Evolutionary conservation across 2,888 invertebrate species (phyloP).

Genomic region (Chrysolina oricalcia): DNA sequence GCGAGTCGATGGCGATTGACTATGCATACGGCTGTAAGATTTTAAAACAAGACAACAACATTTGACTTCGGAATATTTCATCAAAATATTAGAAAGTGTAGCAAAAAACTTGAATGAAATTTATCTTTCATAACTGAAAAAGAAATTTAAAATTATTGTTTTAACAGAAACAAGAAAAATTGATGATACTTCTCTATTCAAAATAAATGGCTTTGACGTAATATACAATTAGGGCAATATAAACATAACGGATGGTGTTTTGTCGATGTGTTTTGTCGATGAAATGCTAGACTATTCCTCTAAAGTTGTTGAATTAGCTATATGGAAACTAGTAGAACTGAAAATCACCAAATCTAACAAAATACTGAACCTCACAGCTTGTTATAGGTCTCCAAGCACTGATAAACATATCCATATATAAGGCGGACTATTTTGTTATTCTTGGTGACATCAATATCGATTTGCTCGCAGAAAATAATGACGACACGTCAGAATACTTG

Average conservation of each 20-base stretch:
- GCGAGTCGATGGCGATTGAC: too few species aligned
- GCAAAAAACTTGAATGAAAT: not conserved
- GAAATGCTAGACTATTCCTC: conserved; percentile 2
- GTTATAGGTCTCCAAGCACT: conserved; percentile 5
- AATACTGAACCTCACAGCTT: not conserved
- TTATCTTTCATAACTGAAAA: not conserved
- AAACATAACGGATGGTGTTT: not conserved
- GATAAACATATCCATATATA: not conserved
- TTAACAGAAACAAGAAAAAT: conserved; percentile 3
- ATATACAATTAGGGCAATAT: not conserved
- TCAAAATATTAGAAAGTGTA: conserved; percentile 6
- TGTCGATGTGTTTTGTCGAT: conserved; percentile 10
- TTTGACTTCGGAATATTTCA: conserved; percentile 13
- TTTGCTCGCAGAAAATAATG: not conserved
- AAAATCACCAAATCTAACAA: conserved; percentile 5
- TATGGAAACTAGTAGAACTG: not conserved
- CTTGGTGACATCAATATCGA: not conserved
- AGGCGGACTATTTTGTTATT: not conserved
- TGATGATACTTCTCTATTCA: not conserved
- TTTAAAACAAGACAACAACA: not conserved
- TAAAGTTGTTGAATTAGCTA: not conserved
- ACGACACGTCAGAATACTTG: not conserved
- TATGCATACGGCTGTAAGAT: too few species aligned
- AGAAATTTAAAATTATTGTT: not conserved
- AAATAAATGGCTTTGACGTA: not conserved